phyloP scores from a whole-genome alignment of 2,888 invertebrate genomes.

The Hirtodrosophila cameraria region DNA sequence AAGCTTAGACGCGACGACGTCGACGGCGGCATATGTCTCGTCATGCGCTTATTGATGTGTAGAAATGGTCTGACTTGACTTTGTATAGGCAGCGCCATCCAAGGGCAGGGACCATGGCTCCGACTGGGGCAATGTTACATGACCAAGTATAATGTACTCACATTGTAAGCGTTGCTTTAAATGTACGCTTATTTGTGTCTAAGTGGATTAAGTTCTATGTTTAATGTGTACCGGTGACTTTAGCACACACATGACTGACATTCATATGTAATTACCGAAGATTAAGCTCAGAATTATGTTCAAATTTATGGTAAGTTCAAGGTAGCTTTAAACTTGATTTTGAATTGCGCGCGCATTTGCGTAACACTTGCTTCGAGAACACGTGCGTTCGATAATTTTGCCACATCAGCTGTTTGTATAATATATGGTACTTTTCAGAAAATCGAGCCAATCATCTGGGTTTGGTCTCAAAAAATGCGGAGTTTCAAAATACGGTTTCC shows the following conservation, averaged over 20 bases:
- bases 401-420: background rate
- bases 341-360: conserved; percentile 18
- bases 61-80: conserved; percentile 26
- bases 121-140: conserved; percentile 2
- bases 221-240: conserved; percentile 34
- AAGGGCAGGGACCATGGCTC: conserved; percentile 16
- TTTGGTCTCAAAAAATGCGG: too few species aligned
- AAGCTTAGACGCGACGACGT: background rate
- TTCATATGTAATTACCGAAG: conserved; percentile 10
- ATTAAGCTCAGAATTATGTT: too few species aligned
- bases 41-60: conserved; percentile 30
- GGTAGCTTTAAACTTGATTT: conserved; percentile 11
- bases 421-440: too few species aligned
- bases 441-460: too few species aligned
- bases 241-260: conserved; percentile 34
- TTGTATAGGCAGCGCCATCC: conserved; percentile 40
- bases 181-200: conserved; percentile 36
- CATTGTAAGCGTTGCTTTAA: conserved; percentile 42
- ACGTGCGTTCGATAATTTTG: background rate
- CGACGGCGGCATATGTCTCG: conserved; percentile 32
- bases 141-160: background rate
- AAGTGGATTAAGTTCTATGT: conserved; percentile 53
- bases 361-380: background rate
- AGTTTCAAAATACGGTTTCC: too few species aligned
- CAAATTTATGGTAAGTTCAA: conserved; percentile 28